These are phyloP conservation scores for Plumapathes pennacea DNA, from an alignment of 92 coral and sea anemone genomes.

Conservation along the genomic window DNA sequence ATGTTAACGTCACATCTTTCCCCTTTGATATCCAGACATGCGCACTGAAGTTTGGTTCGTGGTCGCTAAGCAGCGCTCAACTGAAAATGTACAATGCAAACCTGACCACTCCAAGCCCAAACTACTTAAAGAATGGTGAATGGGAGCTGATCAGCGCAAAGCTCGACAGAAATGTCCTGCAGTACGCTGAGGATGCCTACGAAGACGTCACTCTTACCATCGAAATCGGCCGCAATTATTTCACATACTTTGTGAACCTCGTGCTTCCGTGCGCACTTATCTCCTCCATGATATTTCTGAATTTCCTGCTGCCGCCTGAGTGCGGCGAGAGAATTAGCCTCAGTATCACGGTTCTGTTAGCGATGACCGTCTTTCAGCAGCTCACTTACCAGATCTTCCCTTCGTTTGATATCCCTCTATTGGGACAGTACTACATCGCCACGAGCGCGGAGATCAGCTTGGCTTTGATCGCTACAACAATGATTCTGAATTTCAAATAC, in stretches of 20 bases:
- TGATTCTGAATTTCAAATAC: conserved; percentile 75
- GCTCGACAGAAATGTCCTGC: conserved; percentile 11
- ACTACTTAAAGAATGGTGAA: conserved; percentile 69
- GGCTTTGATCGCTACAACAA: conserved; percentile 68
- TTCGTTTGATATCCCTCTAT: background rate
- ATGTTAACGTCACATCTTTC: conserved; percentile 50
- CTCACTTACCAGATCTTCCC: conserved; percentile 80
- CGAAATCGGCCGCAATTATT: conserved; percentile 45
- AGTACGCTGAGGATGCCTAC: conserved; percentile 1
- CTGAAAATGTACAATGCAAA: conserved; percentile 14
- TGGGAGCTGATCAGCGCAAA: conserved; percentile 44
- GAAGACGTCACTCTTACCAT: conserved; percentile 61
- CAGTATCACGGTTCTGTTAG: conserved; percentile 85
- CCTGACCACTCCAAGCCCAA: conserved; percentile 10
- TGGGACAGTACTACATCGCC: conserved; percentile 71
- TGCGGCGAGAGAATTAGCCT: conserved; percentile 87
- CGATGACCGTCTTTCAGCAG: conserved; percentile 89
- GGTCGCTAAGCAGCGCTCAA: conserved; percentile 32
- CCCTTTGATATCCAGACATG: conserved; percentile 64
- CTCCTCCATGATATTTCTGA: conserved; percentile 73
- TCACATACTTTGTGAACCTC: conserved; percentile 60
- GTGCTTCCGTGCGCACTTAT: conserved; percentile 82
- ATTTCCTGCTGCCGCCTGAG: conserved; percentile 81
- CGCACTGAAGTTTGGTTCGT: conserved; percentile 59
- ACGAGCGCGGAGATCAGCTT: conserved; percentile 62